Evolutionary conservation across 1,140 invertebrate species (phyloP).

Genomic region (Limonius californicus): DNA sequence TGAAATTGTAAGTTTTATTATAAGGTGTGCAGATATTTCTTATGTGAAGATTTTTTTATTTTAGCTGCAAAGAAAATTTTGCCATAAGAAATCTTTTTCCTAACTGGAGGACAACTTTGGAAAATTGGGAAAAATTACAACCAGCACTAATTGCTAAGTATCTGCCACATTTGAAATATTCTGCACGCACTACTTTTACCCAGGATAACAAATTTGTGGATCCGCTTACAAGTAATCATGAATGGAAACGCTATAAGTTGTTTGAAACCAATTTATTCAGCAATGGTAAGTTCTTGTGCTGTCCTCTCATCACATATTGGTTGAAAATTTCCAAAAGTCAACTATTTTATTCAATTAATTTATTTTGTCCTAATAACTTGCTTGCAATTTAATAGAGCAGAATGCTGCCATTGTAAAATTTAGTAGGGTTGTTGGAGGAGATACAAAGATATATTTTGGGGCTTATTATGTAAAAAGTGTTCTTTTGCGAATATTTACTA

Average conservation of each 20-base stretch:
- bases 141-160: slow-evolving; percentile 40
- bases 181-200: slow-evolving; percentile 41
- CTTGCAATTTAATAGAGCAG: too few relatives aligned
- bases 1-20: slow-evolving; percentile 44
- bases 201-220: slow-evolving; percentile 26
- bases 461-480: too few relatives aligned
- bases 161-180: slow-evolving; percentile 45
- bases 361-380: too few relatives aligned
- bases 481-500: too few relatives aligned
- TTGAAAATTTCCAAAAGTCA: too few relatives aligned
- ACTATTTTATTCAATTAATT: too few relatives aligned
- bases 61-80: slow-evolving; percentile 44
- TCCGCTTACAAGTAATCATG: slow-evolving; percentile 24
- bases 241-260: slow-evolving; percentile 48
- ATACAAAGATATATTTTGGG: too few relatives aligned
- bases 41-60: slow-evolving; percentile 23
- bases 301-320: too few relatives aligned
- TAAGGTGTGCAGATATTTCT: not conserved
- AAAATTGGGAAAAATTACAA: slow-evolving; percentile 27
- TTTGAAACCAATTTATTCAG: slow-evolving; percentile 48
- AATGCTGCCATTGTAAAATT: too few relatives aligned
- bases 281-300: slow-evolving; percentile 28
- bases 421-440: too few relatives aligned
- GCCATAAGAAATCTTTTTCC: slow-evolving; percentile 43
- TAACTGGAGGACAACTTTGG: slow-evolving; percentile 33